Evolutionary conservation across 1,140 invertebrate genomes (phyloP), one percentile per base, ranked within the genome.

Genomic region (Lineus longissimus): DNA sequence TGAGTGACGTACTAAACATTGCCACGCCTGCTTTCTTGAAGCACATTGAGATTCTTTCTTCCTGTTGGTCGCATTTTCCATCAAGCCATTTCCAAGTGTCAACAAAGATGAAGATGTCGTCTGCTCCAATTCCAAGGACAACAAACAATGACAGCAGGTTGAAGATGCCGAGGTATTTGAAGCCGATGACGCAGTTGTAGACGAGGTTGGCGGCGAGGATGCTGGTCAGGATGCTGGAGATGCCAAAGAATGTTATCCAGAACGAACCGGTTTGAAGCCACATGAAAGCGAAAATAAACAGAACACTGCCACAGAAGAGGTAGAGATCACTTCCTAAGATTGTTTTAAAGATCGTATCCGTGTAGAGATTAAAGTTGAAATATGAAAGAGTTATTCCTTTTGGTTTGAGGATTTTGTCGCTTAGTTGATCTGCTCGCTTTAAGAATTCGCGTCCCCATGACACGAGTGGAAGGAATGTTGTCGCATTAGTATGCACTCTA

Each of bases 261-360:
- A 58, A 17, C 15, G 22, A 58, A 19, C 56, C 19, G 13, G 56
- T 58, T 29, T 58, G 56, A 22, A 40, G 22, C 29, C 33, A 58
- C 33, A 58, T 58, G 30, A 58, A 30, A 36, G 30, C 27, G 33
- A 58, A 58, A 22, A 58, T 58, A 29, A 58, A 58, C 19, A 31
- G 23, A 30, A 58, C 22, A 58, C 56, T 58, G 22, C 56, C 56
- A 36, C 61, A 31, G 17, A 55, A 59, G 17, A 68, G 56, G 7
- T 30, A 27, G 45, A 68, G n/a, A 51, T 68, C 66, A 22, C 33
- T 36, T 7, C 15, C 6, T 4, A 36, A 15, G 4, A 36, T 36
- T 36, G 33, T 36, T 15, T 36, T 4, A 36, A 36, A 15, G 15
- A 36, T 15, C 15, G 4, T 36, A 36, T 36, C 33, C 33, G 33